Percentiles rank a stretch among this genome's conserved stretches.
phyloP scores from a whole-genome alignment of 2,888 invertebrate genomes.

The Nephrocerus scutellatus region DNA sequence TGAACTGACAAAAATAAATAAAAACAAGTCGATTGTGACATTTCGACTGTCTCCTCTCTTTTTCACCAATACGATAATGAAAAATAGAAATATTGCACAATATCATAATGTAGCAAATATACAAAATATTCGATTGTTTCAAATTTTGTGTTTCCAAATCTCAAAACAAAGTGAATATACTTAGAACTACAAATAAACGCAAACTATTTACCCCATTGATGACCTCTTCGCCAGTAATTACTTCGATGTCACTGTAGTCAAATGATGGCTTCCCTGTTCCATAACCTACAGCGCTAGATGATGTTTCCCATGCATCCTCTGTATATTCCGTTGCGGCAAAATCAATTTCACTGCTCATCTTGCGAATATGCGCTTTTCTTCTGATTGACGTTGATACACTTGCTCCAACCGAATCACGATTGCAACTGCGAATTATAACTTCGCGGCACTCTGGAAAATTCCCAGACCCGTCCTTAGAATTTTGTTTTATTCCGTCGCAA shows the following conservation, averaged over 20 bases:
- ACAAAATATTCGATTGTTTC: slow-evolving; percentile 1
- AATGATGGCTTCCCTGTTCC: slow-evolving; percentile 5
- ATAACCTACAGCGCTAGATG: slow-evolving; percentile 15
- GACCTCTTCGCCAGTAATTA: slow-evolving; percentile 35
- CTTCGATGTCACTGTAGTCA: slow-evolving; percentile 35
- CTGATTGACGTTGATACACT: no score
- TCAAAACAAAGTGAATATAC: not conserved
- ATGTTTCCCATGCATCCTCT: slow-evolving; percentile 24
- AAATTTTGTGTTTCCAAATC: not conserved
- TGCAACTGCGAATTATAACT: slow-evolving; percentile 10
- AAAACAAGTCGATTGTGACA: no score
- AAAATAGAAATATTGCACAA: slow-evolving; percentile 5
- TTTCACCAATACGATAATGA: slow-evolving; percentile 13
- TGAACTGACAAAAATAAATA: no score
- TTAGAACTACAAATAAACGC: not conserved
- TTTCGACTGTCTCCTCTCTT: no score
- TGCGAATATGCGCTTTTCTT: no score
- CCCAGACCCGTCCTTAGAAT: no score
- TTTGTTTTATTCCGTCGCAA: slow-evolving; percentile 12
- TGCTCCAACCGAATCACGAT: no score
- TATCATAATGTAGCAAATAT: slow-evolving; percentile 1
- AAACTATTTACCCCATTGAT: slow-evolving; percentile 31
- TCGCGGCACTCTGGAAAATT: slow-evolving; percentile 12
- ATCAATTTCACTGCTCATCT: slow-evolving; percentile 33
- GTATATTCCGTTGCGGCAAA: slow-evolving; percentile 39